phyloP scores from a whole-genome alignment of 2,797 vertebrate genomes.

The Poeciliopsis gracilis region DNA sequence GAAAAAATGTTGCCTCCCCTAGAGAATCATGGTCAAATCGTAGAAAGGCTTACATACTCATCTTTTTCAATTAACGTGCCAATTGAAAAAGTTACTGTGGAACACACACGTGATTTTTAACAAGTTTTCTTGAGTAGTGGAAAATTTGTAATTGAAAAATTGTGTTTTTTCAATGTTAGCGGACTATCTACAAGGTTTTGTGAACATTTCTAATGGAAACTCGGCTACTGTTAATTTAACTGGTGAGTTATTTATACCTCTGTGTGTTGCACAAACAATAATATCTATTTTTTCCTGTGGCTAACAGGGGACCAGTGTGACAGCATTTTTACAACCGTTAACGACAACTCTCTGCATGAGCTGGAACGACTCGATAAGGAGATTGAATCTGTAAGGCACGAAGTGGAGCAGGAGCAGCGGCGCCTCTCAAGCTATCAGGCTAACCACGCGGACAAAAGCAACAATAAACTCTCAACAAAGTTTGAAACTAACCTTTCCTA shows the following conservation, averaged over 20 bases:
- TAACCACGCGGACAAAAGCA: slow-evolving; percentile 40
- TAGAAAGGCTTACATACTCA: too few species aligned
- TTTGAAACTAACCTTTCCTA: slow-evolving; percentile 13
- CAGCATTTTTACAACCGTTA: slow-evolving; percentile 10
- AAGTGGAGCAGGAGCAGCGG: slow-evolving; percentile 81
- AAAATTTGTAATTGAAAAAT: too few species aligned
- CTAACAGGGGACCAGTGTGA: slow-evolving; percentile 52
- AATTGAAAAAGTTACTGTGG: too few species aligned
- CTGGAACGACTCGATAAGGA: slow-evolving; percentile 80
- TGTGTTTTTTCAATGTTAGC: too few species aligned
- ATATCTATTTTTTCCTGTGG: neutral
- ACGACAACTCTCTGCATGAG: slow-evolving; percentile 67
- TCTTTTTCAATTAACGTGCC: too few species aligned
- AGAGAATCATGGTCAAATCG: too few species aligned
- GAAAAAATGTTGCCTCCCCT: too few species aligned
- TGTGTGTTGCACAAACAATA: neutral
- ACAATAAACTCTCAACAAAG: slow-evolving; percentile 4
- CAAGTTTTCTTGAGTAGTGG: too few species aligned
- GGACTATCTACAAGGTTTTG: too few species aligned
- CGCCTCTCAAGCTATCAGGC: slow-evolving; percentile 73
- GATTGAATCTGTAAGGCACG: slow-evolving; percentile 77
- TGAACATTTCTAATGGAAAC: too few species aligned
- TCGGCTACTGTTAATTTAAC: too few species aligned
- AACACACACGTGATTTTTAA: too few species aligned
- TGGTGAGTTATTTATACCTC: neutral